Evolutionary conservation across 1,140 invertebrate species (phyloP).

Genomic region (Stegodyphus dumicola): DNA sequence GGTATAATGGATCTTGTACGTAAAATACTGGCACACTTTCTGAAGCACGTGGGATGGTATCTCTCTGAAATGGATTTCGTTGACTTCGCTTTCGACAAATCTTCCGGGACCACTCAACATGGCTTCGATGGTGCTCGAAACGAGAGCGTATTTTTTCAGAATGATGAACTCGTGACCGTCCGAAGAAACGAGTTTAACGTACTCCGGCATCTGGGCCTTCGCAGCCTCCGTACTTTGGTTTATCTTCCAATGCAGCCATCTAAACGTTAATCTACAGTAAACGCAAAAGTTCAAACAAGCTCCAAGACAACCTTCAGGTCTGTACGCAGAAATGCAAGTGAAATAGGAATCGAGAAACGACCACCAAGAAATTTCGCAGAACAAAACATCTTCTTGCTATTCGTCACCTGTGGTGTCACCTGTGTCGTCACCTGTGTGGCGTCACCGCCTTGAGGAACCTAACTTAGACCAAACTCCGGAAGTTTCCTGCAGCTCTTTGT

Average conservation of each 20-base stretch:
- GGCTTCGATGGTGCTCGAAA: conserved; percentile 97
- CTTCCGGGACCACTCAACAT: conserved; percentile 90
- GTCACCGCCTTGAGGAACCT: too few relatives aligned
- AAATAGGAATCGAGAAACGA: too few relatives aligned
- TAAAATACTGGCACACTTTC: conserved; percentile 99
- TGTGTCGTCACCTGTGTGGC: too few relatives aligned
- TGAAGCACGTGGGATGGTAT: conserved; percentile 99
- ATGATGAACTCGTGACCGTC: conserved; percentile 99
- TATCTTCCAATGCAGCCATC: not conserved
- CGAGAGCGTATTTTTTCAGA: conserved; percentile 95
- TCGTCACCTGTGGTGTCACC: too few relatives aligned
- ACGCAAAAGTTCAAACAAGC: too few relatives aligned
- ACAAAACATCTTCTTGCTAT: too few relatives aligned
- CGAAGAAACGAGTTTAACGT: conserved; percentile 97
- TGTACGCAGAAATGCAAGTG: too few relatives aligned
- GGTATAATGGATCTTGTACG: conserved; percentile 98
- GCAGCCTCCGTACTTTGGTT: conserved; percentile 83
- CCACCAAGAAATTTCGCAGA: too few relatives aligned
- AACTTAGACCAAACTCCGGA: too few relatives aligned
- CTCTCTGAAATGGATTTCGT: conserved; percentile 97
- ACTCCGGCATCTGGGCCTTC: conserved; percentile 99
- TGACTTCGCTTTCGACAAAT: conserved; percentile 98
- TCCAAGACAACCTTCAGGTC: too few relatives aligned
- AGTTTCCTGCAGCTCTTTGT: too few relatives aligned
- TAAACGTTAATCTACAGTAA: too few relatives aligned